A percentile compares a stretch with the other conserved stretches of the same genome.
Conservation (phyloP, 2,888 invertebrate genomes). For the Ornithoptera priamus region DNA sequence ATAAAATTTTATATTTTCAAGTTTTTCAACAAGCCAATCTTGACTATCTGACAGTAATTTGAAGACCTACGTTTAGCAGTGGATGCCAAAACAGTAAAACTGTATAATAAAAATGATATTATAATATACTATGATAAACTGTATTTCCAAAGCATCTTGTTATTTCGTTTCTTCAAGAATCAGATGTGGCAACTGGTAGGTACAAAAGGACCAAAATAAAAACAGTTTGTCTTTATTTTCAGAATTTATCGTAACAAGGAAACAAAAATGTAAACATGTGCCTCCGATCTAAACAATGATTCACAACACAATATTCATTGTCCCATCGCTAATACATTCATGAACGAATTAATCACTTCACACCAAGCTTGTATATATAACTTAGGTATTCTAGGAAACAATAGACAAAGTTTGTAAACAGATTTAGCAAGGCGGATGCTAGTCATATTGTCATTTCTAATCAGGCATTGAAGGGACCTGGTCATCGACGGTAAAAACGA, state of each 20-base stretch:
- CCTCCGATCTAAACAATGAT: slow-evolving; percentile 21
- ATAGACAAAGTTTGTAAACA: slow-evolving; percentile 26
- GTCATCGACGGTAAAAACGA: slow-evolving; percentile 1
- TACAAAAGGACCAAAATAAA: neutral
- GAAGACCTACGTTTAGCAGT: too few relatives aligned
- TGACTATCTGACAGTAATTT: too few relatives aligned
- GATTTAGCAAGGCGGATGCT: slow-evolving; percentile 3
- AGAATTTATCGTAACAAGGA: slow-evolving; percentile 20
- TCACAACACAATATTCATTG: slow-evolving; percentile 2
- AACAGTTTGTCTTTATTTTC: slow-evolving; percentile 1
- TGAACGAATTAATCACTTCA: slow-evolving; percentile 1
- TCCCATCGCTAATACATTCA: slow-evolving; percentile 12
- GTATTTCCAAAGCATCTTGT: too few relatives aligned
- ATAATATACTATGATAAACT: too few relatives aligned
- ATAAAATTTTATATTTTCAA: neutral
- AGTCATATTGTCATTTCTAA: slow-evolving; percentile 16
- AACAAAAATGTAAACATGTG: slow-evolving; percentile 23
- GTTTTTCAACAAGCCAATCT: too few relatives aligned
- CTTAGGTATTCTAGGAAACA: slow-evolving; percentile 14
- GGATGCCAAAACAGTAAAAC: too few relatives aligned
- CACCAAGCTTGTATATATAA: slow-evolving; percentile 5
- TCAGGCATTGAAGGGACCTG: slow-evolving; percentile 8
- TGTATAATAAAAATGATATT: too few relatives aligned
- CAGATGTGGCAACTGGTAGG: too few relatives aligned
- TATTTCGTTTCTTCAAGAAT: too few relatives aligned